Base-by-base conservation (phyloP, 1,140 invertebrate species). In the Stenopsyche tienmushanensis region DNA sequence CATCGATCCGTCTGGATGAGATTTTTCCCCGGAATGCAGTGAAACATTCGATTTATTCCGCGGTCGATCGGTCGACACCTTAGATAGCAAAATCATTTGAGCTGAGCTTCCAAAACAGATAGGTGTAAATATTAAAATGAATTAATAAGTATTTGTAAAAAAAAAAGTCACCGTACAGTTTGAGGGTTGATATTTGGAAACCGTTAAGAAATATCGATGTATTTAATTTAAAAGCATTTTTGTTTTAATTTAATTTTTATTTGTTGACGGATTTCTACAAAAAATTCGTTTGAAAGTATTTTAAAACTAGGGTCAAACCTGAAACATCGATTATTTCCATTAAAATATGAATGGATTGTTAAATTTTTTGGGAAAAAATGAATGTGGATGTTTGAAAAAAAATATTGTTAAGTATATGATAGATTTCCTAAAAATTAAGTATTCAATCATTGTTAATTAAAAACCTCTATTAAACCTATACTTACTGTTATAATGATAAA, bases 71-170 rank as follows among this genome's bases (percentile, higher is more conserved):
- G 60, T 62, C 39, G 3, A 59, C 54, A 68, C 54, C 9, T 60
- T 68, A 68, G 66, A 69, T 69, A 69, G 68, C 68, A 70, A 70
- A 70, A 70, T 70, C 68, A 70, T 66, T 66, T 62, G 62, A 62
- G 64, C 64, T 64, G 68, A 70, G 68, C 68, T 70, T 70, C 68
- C 68, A 70, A 69, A 66, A 66, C 68, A 64, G 66, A 59, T 70
- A 70, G 68, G 68, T 70, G 68, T 70, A 70, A 41, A 70, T 70
- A 70, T 42, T 55, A 62, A 20, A 34, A 60, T 60, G 29, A 47
- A 47, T 57, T 62, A 63, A 63, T 62, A 63, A 63, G 60, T 47
- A 47, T 60, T 25, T 60, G 23, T 60, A 60, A 47, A 24, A 34
- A 60, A 57, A 60, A 58, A 49, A n/a, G 21, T 49, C 3, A 24